Conservation (phyloP, 2,113 vertebrate species). For the Chiloscyllium plagiosum region DNA sequence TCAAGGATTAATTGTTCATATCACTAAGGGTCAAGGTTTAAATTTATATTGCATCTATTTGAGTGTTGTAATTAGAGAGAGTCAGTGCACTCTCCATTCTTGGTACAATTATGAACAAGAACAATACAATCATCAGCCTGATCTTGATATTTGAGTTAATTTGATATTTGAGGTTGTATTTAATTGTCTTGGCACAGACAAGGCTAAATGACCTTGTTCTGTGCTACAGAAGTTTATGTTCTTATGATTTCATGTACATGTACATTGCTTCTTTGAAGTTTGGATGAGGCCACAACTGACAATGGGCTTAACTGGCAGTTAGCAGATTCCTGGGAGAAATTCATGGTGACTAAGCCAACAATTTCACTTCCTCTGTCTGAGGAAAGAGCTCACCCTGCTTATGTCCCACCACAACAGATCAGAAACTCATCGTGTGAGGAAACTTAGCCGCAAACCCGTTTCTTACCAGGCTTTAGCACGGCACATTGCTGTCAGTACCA, state of each 20-base stretch:
- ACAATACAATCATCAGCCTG: too few species aligned
- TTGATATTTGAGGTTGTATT: too few species aligned
- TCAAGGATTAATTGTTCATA: too few species aligned
- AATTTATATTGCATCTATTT: too few species aligned
- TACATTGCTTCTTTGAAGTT: not conserved
- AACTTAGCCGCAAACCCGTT: not conserved
- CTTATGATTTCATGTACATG: not conserved
- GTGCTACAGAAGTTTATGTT: not conserved
- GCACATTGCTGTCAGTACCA: not conserved
- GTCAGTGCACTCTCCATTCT: too few species aligned
- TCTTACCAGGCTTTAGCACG: not conserved
- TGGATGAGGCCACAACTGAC: not conserved
- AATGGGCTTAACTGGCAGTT: not conserved
- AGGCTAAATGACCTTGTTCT: not conserved
- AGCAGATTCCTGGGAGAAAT: not conserved
- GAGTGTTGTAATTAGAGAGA: too few species aligned
- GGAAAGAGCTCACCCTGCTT: not conserved
- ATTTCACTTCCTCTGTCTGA: conserved; percentile 4
- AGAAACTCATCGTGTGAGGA: not conserved
- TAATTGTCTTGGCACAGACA: not conserved
- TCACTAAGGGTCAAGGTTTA: too few species aligned
- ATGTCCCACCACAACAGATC: not conserved
- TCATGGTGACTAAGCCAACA: not conserved
- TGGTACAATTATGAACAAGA: too few species aligned
- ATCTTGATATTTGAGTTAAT: too few species aligned